These are phyloP conservation scores for Acanthaster planci DNA, from an alignment of 35 echinoderm and acorn worm species.

Conservation along the genomic window DNA sequence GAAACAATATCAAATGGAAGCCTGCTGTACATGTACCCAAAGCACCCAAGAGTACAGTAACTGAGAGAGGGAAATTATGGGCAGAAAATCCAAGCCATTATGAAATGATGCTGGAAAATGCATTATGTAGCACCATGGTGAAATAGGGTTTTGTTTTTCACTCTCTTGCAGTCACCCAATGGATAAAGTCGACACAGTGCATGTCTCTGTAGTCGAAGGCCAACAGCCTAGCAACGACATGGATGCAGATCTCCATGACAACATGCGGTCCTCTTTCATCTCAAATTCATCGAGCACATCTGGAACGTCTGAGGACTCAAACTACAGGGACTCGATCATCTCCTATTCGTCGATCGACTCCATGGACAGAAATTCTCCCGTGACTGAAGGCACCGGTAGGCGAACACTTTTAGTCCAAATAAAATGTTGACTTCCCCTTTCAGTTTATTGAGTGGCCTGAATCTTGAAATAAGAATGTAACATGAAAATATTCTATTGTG, in stretches of 20 bases:
- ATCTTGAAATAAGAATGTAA: too few species aligned
- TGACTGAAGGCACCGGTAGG: background rate
- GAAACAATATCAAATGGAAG: too few species aligned
- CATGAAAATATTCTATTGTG: too few species aligned
- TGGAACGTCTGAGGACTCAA: background rate
- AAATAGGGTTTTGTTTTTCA: background rate
- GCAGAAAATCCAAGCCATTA: too few species aligned
- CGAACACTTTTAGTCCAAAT: too few species aligned
- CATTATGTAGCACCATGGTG: too few species aligned
- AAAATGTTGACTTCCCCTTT: too few species aligned
- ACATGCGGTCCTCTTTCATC: background rate
- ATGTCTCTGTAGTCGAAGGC: background rate
- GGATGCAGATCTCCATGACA: constrained; percentile 16
- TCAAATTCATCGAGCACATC: background rate
- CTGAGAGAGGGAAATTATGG: too few species aligned
- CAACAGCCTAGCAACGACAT: constrained; percentile 9
- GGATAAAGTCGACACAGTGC: constrained; percentile 17
- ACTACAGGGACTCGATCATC: constrained; percentile 1
- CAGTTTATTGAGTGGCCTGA: too few species aligned
- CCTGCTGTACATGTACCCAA: too few species aligned
- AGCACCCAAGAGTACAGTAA: too few species aligned
- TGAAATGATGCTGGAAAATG: too few species aligned
- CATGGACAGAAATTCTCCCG: background rate
- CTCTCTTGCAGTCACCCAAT: background rate
- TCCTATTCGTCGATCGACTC: background rate